phyloP scores from a whole-genome alignment of 2,113 vertebrate species.

The Protomyctophum bolini region DNA sequence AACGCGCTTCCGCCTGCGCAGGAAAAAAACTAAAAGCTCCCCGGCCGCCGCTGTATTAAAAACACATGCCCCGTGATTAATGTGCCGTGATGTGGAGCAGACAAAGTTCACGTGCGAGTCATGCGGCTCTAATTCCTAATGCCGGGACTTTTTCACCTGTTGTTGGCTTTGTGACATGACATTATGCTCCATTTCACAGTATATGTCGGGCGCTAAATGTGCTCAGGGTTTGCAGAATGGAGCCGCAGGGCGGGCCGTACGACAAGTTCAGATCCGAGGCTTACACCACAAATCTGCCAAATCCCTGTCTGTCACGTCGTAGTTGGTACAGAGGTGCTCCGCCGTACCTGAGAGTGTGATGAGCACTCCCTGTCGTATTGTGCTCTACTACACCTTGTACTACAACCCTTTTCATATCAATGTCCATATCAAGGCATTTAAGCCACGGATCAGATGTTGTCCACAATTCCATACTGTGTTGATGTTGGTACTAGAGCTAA shows the following conservation, averaged over 20 bases:
- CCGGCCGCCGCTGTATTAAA: conserved; percentile 8
- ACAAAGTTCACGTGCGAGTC: conserved; percentile 7
- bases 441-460: too few species aligned
- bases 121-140: conserved; percentile 6
- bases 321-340: too few species aligned
- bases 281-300: neutral
- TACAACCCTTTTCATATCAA: too few species aligned
- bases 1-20: conserved; percentile 11
- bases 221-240: neutral
- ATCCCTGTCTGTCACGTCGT: neutral
- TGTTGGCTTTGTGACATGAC: neutral
- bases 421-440: too few species aligned
- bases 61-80: conserved; percentile 28
- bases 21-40: conserved; percentile 17
- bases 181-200: neutral
- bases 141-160: neutral
- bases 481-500: too few species aligned
- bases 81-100: conserved; percentile 3
- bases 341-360: too few species aligned
- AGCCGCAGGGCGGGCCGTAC: neutral
- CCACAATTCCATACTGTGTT: too few species aligned
- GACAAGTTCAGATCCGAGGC: neutral
- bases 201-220: neutral
- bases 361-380: too few species aligned
- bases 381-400: too few species aligned